Evolutionary conservation across 1,140 invertebrate species (phyloP).

Genomic region (Cyrtorhinus lividipennis): DNA sequence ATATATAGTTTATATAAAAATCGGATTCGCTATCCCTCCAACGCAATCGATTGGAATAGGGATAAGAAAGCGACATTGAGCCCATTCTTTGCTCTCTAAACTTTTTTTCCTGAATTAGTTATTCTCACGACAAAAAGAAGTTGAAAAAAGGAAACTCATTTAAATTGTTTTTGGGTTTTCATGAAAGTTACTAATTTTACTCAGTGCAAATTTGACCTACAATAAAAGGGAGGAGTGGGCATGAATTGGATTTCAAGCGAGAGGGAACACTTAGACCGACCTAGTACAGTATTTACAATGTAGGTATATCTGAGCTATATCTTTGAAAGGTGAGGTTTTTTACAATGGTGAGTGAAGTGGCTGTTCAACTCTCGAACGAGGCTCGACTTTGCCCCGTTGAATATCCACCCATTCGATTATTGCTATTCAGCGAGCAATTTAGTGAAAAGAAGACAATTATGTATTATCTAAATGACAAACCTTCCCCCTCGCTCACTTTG

Average conservation of each 20-base stretch:
- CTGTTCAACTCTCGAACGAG: neutral
- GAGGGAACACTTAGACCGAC: neutral
- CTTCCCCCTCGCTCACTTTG: conserved; percentile 1
- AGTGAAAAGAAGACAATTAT: neutral
- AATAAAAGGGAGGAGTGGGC: neutral
- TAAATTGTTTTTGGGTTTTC: neutral
- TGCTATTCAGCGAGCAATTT: neutral
- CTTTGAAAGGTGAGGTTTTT: neutral
- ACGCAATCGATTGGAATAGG: neutral
- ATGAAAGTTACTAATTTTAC: neutral
- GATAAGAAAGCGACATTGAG: neutral
- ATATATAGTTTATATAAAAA: neutral
- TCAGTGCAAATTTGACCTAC: conserved; percentile 9
- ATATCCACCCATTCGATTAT: neutral
- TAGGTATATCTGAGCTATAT: too few relatives aligned
- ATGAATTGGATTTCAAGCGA: neutral
- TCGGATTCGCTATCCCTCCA: neutral
- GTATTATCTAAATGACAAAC: neutral
- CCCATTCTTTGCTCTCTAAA: conserved; percentile 2
- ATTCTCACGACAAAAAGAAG: neutral
- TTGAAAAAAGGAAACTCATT: neutral
- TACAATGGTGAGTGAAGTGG: neutral
- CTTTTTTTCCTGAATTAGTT: neutral
- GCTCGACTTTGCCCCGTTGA: neutral
- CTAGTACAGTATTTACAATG: too few relatives aligned